phyloP scores from a whole-genome alignment of 2,797 vertebrate genomes.

The Ambastaia sidthimunki region DNA sequence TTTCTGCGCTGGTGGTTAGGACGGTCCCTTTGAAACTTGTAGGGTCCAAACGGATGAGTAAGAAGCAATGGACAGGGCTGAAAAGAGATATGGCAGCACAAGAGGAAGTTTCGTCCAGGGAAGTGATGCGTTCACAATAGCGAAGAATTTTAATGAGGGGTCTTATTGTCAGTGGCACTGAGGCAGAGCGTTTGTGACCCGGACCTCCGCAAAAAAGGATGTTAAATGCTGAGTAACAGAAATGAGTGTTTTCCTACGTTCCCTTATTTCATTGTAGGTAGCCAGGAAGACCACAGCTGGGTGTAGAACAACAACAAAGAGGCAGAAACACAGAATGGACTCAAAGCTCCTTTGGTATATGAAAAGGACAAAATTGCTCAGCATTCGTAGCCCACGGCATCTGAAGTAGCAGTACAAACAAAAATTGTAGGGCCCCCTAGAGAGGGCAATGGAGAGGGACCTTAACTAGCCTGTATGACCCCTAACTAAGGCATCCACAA shows the following conservation, averaged over 20 bases:
- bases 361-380: slow-evolving; percentile 40
- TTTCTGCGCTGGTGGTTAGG: slow-evolving; percentile 29
- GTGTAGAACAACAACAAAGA: slow-evolving; percentile 36
- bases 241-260: slow-evolving; percentile 29
- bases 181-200: slow-evolving; percentile 44
- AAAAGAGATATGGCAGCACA: slow-evolving; percentile 40
- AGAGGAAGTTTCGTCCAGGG: slow-evolving; percentile 51
- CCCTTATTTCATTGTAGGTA: slow-evolving; percentile 38
- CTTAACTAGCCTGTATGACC: slow-evolving; percentile 43
- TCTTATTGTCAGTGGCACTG: slow-evolving; percentile 50
- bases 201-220: slow-evolving; percentile 43
- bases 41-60: slow-evolving; percentile 37
- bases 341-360: slow-evolving; percentile 30
- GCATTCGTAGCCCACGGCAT: slow-evolving; percentile 33
- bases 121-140: slow-evolving; percentile 55
- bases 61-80: slow-evolving; percentile 23
- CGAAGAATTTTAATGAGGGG: slow-evolving; percentile 61
- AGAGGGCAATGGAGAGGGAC: slow-evolving; percentile 45
- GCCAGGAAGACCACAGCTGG: slow-evolving; percentile 48
- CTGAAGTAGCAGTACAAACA: slow-evolving; percentile 39
- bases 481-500: slow-evolving; percentile 58
- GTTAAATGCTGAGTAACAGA: slow-evolving; percentile 46
- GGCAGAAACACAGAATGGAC: slow-evolving; percentile 13
- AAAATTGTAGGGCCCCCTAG: slow-evolving; percentile 46
- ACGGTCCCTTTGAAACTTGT: slow-evolving; percentile 42